Base-by-base conservation (phyloP, 1,140 invertebrate genomes). In the Drosophila tristis region DNA sequence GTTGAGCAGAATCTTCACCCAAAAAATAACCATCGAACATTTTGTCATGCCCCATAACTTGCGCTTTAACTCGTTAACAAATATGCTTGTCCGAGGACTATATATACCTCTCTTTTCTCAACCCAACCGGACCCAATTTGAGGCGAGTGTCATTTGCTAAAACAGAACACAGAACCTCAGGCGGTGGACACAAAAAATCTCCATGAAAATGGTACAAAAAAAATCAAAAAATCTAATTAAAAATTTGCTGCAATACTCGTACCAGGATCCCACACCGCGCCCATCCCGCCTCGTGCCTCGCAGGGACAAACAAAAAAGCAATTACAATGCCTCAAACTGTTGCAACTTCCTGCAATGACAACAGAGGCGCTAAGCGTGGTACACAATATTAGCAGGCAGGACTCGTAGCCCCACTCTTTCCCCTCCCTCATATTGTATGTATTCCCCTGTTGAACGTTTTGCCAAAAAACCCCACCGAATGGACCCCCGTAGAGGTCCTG, bases 311-410 rank as follows among this genome's bases (percentile, higher is more conserved):
- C 84, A 87, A 87, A 87, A 87, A 87, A 87, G 84, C 84, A 87
- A 87, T 87, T 87, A 87, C 84, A 87, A 61, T 79, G 82, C 84
- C 84, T 77, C 84, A 87, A 89, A 87, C 84, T 87, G 84, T 89
- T 87, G 84, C 84, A 87, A 67, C 84, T 89, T 89, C 72, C 84
- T 89, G 82, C 84, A 87, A 75, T 78, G 82, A 87, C 84, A 86
- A 87, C 81, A 86, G 82, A 78, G 78, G 75, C 82, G 81, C 82
- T 72, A 87, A 87, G 78, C 75, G 78, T 77, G 74, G 66, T 60
- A 62, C 76, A 55, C 67, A 84, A 89, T 89, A 89, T 87, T 87
- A 87, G 84, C 85, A 80, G 75, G n/a, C 54, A 26, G 43, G 11
- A 39, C 35, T 31, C 7, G 8, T 3, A 8, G 31, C 61, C 61